Percentiles rank a stretch among this genome's conserved stretches.
Conservation (phyloP, 64 coral and sea anemone species). For the Acropora tenuis region DNA sequence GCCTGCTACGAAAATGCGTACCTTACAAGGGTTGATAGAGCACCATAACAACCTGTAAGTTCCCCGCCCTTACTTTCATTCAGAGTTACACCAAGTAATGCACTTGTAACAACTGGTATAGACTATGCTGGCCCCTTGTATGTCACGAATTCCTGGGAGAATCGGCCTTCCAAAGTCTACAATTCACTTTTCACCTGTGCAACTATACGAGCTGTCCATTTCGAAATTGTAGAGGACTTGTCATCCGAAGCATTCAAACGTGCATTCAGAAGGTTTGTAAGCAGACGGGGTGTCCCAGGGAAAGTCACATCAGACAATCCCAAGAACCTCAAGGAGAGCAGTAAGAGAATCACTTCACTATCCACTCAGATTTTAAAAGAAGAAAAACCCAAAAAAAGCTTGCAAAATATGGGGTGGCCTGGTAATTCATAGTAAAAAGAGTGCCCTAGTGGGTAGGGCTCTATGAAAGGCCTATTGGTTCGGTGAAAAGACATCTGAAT, state of each 20-base stretch:
- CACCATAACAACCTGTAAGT: background rate
- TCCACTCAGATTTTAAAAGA: background rate
- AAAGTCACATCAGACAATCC: conserved; percentile 56
- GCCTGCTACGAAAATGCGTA: conserved; percentile 16
- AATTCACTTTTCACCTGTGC: conserved; percentile 51
- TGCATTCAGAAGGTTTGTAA: conserved; percentile 48
- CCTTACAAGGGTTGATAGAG: conserved; percentile 9
- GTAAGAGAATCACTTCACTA: background rate
- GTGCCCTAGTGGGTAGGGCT: conserved; percentile 7
- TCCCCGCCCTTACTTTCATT: background rate
- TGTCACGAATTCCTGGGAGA: background rate
- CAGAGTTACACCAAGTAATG: conserved; percentile 4
- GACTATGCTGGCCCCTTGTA: conserved; percentile 5
- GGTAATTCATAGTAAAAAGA: background rate
- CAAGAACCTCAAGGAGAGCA: conserved; percentile 9
- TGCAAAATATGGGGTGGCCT: background rate
- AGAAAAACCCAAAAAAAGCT: background rate
- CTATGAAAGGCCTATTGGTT: too few species aligned
- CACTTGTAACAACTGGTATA: background rate
- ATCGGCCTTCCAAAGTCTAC: background rate
- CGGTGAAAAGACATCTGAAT: too few species aligned
- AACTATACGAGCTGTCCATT: conserved; percentile 32
- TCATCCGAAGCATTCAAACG: conserved; percentile 38
- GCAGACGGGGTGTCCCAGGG: conserved; percentile 46
- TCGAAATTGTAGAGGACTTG: conserved; percentile 45